These are phyloP conservation scores for Florisuga fusca DNA, from an alignment of 2,797 vertebrate genomes.

Conservation along the genomic window DNA sequence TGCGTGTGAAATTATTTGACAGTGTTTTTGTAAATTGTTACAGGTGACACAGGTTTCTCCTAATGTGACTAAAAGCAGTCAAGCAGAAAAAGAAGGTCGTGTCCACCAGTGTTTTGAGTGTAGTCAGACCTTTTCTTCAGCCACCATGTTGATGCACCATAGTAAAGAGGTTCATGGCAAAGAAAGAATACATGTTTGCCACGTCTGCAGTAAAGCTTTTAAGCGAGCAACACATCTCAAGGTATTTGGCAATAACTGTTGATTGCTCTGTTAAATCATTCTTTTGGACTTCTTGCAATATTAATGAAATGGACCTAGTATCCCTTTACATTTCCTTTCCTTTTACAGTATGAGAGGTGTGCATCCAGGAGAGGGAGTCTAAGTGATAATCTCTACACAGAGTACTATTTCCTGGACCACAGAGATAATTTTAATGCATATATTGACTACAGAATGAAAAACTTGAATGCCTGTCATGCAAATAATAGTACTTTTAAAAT, in stretches of 20 bases:
- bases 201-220: slow-evolving; percentile 93
- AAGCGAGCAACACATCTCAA: slow-evolving; percentile 97
- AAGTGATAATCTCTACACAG: not conserved
- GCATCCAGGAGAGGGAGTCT: not conserved
- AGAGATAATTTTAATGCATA: not conserved
- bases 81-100: slow-evolving; percentile 81
- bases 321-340: slow-evolving; percentile 5
- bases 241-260: slow-evolving; percentile 77
- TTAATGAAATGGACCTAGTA: not conserved
- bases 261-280: not conserved
- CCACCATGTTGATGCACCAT: slow-evolving; percentile 88
- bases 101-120: slow-evolving; percentile 92
- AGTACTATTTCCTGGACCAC: not conserved
- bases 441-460: not conserved
- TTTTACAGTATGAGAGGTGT: not conserved
- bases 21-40: not conserved
- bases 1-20: not conserved
- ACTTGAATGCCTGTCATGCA: not conserved
- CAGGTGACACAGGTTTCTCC: slow-evolving; percentile 84
- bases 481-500: not conserved
- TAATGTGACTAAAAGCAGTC: slow-evolving; percentile 75
- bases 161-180: slow-evolving; percentile 91
- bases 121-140: slow-evolving; percentile 84
- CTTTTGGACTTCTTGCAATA: not conserved
- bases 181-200: slow-evolving; percentile 93